Base-by-base conservation (phyloP, 2,797 vertebrate species). In the Bradypodion ventrale region DNA sequence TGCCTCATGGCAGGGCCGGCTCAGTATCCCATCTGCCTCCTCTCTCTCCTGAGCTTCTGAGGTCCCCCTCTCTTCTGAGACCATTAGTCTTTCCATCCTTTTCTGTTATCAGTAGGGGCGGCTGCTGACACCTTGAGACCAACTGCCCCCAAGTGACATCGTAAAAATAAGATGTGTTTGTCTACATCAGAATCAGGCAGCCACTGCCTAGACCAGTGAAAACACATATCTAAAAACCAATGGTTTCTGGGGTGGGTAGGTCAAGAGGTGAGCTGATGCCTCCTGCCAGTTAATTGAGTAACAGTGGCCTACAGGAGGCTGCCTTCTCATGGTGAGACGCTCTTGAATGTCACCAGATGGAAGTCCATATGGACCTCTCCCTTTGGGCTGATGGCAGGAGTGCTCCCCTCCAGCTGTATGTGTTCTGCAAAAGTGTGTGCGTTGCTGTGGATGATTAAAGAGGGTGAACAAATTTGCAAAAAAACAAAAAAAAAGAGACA, bases 291-390 rank as follows among this genome's bases (percentile, higher is more conserved):
- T 35, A 49, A 62, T 40, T 42, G 72, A 80, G 60, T 73, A 23
- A 66, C 62, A 56, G 52, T 70, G 52, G 65, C 25, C 23, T 70
- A 68, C 72, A 35, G 8, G 62, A 35, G 23, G 44, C 78, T 32
- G 62, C 40, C 73, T 56, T 8, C 23, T 27, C 9, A 23, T 56
- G 46, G 78, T 60, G 40, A 44, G 46, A 76, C 29, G 7, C 62
- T 60, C 63, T 68, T 29, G 72, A 80, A 80, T 59, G 78, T 80
- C 83, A 75, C 78, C 78, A 80, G 83, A 75, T 80, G 78, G 78
- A 32, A 59, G 63, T 37, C 78, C 83, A 85, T 65, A 75, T 85
- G 78, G 83, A 75, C 29, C 3, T 40, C 52, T 75, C 78, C 80
- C 63, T 68, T 56, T 81, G 40, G 78, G 72, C 63, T 25, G 29